These are phyloP conservation scores for Formica selysi DNA, from an alignment of 1,140 invertebrate genomes.

Conservation along the genomic window DNA sequence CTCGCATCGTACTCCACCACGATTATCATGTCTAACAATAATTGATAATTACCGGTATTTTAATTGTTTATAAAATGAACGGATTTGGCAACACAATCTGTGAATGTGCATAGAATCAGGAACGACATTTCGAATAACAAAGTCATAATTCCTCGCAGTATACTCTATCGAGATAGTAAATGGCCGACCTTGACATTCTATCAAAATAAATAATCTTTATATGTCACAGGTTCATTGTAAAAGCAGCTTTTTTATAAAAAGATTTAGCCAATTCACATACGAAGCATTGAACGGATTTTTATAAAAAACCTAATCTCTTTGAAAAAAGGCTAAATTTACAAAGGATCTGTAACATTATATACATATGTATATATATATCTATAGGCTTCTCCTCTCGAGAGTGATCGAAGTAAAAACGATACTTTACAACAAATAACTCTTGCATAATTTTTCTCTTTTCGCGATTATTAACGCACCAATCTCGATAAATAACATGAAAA, in stretches of 20 bases:
- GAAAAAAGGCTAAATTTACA: no score
- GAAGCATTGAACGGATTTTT: no score
- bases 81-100: not conserved
- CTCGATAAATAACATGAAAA: not conserved
- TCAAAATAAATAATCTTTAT: not conserved
- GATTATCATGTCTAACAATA: not conserved
- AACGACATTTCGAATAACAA: not conserved
- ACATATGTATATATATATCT: no score
- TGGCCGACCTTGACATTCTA: conserved; percentile 1
- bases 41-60: not conserved
- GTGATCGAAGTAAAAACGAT: no score
- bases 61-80: not conserved
- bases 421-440: no score
- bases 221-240: no score
- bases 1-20: not conserved
- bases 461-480: not conserved
- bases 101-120: not conserved
- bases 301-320: no score
- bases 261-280: no score
- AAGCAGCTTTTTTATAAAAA: no score
- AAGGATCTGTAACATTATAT: no score
- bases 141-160: not conserved
- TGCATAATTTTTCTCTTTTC: no score
- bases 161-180: not conserved
- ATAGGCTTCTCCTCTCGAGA: no score